Percentiles rank a stretch among this genome's conserved stretches.
phyloP scores from a whole-genome alignment of 2,797 vertebrate genomes.

The Myoxocephalus aenaeus region DNA sequence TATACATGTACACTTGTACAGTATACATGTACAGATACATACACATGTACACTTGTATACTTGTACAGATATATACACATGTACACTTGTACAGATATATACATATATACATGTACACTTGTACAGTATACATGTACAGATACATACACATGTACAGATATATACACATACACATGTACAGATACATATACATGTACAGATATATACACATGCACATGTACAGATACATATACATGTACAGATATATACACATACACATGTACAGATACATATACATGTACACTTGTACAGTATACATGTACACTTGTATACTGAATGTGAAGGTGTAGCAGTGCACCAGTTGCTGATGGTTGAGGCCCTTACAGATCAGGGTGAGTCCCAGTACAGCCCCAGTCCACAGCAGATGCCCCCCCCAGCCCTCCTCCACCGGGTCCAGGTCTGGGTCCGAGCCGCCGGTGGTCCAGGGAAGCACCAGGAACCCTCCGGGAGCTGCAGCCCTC shows the following conservation, averaged over 20 bases:
- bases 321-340: neutral
- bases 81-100: no score
- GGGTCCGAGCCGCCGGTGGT: neutral
- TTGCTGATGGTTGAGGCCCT: conserved; percentile 15
- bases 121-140: neutral
- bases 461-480: conserved; percentile 63
- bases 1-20: no score
- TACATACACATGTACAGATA: neutral
- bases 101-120: neutral
- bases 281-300: neutral
- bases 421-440: neutral
- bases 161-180: no score
- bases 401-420: conserved; percentile 10
- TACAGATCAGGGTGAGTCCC: conserved; percentile 69
- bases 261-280: neutral
- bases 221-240: neutral
- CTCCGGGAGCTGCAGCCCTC: conserved; percentile 33
- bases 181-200: no score
- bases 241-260: neutral
- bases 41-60: conserved; percentile 2
- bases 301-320: no score
- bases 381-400: conserved; percentile 59
- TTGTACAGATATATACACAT: neutral
- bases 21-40: no score
- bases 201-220: neutral